Evolutionary conservation across 2,888 invertebrate genomes (phyloP).

Genomic region (Plebejus melissa): DNA sequence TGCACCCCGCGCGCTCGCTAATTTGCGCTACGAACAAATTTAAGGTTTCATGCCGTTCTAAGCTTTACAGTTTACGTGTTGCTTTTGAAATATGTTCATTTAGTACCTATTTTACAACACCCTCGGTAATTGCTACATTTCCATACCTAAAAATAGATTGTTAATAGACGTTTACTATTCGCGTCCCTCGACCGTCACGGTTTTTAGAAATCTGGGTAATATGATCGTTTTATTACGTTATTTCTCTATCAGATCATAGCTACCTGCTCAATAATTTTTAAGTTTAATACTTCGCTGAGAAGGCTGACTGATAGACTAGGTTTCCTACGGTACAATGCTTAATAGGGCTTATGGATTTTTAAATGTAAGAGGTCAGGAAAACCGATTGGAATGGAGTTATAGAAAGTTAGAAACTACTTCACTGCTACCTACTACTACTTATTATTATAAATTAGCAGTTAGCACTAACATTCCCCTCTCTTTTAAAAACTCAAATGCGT

Average conservation of each 20-base stretch:
- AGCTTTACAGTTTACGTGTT: slow-evolving; percentile 23
- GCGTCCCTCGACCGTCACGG: not conserved
- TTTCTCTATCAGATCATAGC: not conserved
- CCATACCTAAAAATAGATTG: slow-evolving; percentile 8
- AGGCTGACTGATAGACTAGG: not conserved
- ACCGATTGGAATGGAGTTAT: too few relatives aligned
- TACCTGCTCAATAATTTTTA: too few relatives aligned
- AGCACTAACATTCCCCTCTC: too few relatives aligned
- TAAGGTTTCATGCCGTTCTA: slow-evolving; percentile 25
- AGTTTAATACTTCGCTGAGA: too few relatives aligned
- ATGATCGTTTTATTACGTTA: not conserved
- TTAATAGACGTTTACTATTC: not conserved
- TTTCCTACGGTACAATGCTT: not conserved
- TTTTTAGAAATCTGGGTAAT: not conserved
- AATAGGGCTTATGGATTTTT: not conserved
- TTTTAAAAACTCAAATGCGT: too few relatives aligned
- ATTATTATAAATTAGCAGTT: too few relatives aligned
- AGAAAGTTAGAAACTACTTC: too few relatives aligned
- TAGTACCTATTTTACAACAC: slow-evolving; percentile 21
- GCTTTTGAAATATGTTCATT: slow-evolving; percentile 25
- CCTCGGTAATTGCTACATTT: slow-evolving; percentile 3
- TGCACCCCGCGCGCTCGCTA: slow-evolving; percentile 23
- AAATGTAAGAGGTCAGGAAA: too few relatives aligned
- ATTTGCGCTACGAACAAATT: slow-evolving; percentile 26
- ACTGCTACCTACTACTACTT: too few relatives aligned